Evolutionary conservation across 2,888 invertebrate genomes (phyloP).

Genomic region (Athalia cordata): DNA sequence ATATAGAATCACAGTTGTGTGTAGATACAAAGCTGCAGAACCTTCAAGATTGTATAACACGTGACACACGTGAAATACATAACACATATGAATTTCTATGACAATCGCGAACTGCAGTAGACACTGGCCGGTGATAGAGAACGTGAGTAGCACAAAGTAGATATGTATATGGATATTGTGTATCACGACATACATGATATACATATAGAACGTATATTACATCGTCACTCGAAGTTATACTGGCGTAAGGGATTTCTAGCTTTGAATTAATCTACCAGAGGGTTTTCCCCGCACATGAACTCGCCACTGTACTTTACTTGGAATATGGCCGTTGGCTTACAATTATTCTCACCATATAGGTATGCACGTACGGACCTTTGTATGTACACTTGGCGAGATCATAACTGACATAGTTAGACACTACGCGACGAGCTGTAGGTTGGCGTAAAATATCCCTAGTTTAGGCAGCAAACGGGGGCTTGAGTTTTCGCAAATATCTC

Average conservation of each 20-base stretch:
- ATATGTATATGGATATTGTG: not conserved
- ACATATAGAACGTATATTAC: not conserved
- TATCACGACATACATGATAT: no score
- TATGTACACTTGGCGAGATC: no score
- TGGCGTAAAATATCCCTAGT: no score
- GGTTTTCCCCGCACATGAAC: not conserved
- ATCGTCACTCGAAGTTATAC: not conserved
- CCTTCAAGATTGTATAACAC: no score
- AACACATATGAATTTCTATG: constrained; percentile 10
- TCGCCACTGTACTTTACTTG: not conserved
- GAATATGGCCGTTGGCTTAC: not conserved
- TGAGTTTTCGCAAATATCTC: no score
- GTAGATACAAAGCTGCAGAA: no score
- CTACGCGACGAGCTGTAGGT: no score
- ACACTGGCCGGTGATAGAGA: not conserved
- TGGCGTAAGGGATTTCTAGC: not conserved
- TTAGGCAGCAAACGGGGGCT: no score
- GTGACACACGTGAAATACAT: no score
- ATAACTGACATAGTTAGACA: no score
- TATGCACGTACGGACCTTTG: no score
- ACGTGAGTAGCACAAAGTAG: constrained; percentile 26
- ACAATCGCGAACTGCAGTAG: not conserved
- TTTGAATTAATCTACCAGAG: constrained; percentile 18
- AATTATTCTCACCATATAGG: not conserved
- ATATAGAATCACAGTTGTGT: no score